Evolutionary conservation across 2,113 vertebrate genomes (phyloP).

Genomic region (Panthera leo): DNA sequence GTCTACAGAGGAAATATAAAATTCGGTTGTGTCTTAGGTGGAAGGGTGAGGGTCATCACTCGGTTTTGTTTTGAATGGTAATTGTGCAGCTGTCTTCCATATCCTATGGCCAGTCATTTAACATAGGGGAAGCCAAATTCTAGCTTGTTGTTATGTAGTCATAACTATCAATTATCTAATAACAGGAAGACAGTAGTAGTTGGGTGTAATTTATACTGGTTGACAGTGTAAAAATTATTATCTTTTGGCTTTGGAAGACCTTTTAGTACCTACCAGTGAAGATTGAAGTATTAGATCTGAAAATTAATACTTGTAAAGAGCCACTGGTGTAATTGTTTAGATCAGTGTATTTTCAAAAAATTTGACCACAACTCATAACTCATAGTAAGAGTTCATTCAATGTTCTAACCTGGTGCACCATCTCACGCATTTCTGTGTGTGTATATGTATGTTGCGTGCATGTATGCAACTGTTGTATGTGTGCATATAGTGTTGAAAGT

Average conservation of each 20-base stretch:
- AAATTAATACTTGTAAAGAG: background rate
- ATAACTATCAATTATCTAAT: background rate
- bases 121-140: background rate
- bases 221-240: background rate
- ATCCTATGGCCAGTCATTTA: background rate
- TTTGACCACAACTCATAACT: background rate
- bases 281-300: background rate
- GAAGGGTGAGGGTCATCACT: background rate
- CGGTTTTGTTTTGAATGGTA: conserved; percentile 27
- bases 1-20: background rate
- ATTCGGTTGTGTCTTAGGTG: background rate
- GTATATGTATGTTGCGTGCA: background rate
- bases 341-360: background rate
- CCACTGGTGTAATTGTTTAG: background rate
- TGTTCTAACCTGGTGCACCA: background rate
- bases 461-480: background rate
- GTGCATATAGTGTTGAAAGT: background rate
- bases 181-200: background rate
- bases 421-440: background rate
- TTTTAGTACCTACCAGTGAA: background rate
- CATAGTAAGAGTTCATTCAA: background rate
- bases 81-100: background rate
- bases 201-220: background rate
- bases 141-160: background rate
- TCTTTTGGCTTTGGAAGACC: background rate